Percentiles rank a stretch among this genome's conserved stretches.
phyloP scores from a whole-genome alignment of 2,797 vertebrate species.

The Sebastiscus albofasciatus region DNA sequence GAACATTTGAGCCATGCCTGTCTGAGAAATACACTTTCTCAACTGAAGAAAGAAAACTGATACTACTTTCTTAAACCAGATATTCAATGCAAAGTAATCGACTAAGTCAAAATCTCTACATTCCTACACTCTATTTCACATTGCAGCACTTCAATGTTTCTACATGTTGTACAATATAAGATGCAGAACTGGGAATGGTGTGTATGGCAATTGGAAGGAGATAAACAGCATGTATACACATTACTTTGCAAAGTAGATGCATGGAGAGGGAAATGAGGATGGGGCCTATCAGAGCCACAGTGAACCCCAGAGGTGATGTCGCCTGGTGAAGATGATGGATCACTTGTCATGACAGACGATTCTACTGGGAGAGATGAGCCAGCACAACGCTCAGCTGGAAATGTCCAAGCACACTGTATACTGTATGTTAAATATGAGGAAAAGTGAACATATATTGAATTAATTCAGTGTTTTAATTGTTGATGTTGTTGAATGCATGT shows the following conservation, averaged over 20 bases:
- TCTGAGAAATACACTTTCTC: not conserved
- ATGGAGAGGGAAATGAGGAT: constrained; percentile 1
- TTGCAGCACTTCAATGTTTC: not conserved
- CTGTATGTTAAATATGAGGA: not conserved
- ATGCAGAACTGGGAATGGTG: not conserved
- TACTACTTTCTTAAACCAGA: not conserved
- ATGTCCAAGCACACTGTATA: not conserved
- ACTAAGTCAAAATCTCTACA: not conserved
- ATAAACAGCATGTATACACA: not conserved
- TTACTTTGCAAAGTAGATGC: constrained; percentile 5
- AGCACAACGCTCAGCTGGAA: not conserved
- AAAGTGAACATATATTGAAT: not conserved
- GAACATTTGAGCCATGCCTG: not conserved
- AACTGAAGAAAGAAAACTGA: not conserved
- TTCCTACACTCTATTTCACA: not conserved
- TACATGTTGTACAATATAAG: not conserved
- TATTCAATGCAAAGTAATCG: not conserved
- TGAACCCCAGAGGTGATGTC: constrained; percentile 32
- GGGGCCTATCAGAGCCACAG: not conserved
- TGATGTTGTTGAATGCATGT: not conserved
- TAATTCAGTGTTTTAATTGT: not conserved
- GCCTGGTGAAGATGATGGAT: constrained; percentile 43
- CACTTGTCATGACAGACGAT: constrained; percentile 25
- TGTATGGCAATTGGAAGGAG: not conserved
- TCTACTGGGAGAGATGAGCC: constrained; percentile 1